Base-by-base conservation (phyloP, 1,140 invertebrate species). In the Yoshiicerus persimilis region DNA sequence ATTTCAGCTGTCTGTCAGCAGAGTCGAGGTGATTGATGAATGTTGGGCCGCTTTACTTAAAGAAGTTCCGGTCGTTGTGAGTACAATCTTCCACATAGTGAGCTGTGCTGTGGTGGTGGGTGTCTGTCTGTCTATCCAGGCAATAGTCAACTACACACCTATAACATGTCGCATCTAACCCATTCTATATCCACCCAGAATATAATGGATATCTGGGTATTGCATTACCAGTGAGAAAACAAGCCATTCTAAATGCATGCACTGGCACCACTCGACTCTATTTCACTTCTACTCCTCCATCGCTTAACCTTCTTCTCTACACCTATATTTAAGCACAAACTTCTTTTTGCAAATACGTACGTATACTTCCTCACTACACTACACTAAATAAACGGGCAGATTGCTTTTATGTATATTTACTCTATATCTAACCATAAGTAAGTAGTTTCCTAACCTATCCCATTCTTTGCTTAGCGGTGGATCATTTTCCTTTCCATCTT, bases 1-100 rank as follows among this genome's bases (percentile, higher is more conserved):
- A 90, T 90, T 89, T 88, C 87, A 90, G 90, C 87, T 90, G 90
- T 90, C 89, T 90, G 90, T 90, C 90, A 90, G 88, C 89, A 86
- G 77, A 87, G 86, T 87, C 88, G 84, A 87, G 47, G 89, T 89
- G 90, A 90, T 90, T 90, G 90, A 90, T 90, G 90, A 90, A 88
- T 86, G 62, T 77, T 86, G 83, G 87, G 64, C 77, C 88, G 83
- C 87, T 90, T 90, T 90, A 90, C 89, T 90, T 90, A 90, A 90
- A 87, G 86, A 88, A 90, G 89, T 90, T 90, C 89, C 89, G 89
- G 89, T 87, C 89, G 88, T 88, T 90, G 85, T 88, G 25, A 80
- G 75, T 84, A 84, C 83, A 47, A 84, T 84, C 83, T 84, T 84
- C 83, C 83, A 84, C 38, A 47, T 84, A 84, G 75, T 80, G 32